These are phyloP conservation scores for Endomychus coccineus DNA, from an alignment of 2,888 invertebrate genomes.

Conservation along the genomic window DNA sequence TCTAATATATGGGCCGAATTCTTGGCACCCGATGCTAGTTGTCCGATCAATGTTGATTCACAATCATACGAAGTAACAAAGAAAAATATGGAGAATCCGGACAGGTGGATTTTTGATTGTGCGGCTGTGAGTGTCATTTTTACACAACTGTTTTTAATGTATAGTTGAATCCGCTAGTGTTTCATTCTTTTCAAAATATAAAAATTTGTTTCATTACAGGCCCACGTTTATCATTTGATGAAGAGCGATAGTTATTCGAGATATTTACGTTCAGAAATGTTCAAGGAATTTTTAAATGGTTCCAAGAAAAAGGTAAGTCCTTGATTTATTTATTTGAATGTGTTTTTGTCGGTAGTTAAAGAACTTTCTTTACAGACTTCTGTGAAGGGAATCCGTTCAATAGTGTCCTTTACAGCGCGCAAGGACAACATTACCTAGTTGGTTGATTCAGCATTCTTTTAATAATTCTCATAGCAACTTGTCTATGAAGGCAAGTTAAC, in stretches of 20 bases:
- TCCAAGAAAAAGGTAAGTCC: constrained; percentile 88
- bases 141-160: background rate
- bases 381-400: constrained; percentile 77
- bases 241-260: constrained; percentile 98
- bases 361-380: constrained; percentile 60
- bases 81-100: constrained; percentile 72
- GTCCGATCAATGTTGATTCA: constrained; percentile 96
- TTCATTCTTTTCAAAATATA: background rate
- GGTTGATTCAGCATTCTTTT: constrained; percentile 8
- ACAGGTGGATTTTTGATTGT: constrained; percentile 93
- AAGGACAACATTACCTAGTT: constrained; percentile 53
- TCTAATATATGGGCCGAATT: constrained; percentile 90
- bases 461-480: constrained; percentile 30
- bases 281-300: constrained; percentile 92
- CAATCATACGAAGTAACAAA: constrained; percentile 79
- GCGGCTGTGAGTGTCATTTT: constrained; percentile 71
- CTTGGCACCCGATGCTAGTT: constrained; percentile 87
- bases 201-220: constrained; percentile 50
- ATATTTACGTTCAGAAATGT: constrained; percentile 96
- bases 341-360: background rate
- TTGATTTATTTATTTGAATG: constrained; percentile 8
- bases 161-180: constrained; percentile 2
- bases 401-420: constrained; percentile 70
- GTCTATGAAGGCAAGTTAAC: constrained; percentile 28
- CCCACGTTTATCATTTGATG: constrained; percentile 98